phyloP scores from a whole-genome alignment of 2,797 vertebrate species.

The Micrastur ruficollis region DNA sequence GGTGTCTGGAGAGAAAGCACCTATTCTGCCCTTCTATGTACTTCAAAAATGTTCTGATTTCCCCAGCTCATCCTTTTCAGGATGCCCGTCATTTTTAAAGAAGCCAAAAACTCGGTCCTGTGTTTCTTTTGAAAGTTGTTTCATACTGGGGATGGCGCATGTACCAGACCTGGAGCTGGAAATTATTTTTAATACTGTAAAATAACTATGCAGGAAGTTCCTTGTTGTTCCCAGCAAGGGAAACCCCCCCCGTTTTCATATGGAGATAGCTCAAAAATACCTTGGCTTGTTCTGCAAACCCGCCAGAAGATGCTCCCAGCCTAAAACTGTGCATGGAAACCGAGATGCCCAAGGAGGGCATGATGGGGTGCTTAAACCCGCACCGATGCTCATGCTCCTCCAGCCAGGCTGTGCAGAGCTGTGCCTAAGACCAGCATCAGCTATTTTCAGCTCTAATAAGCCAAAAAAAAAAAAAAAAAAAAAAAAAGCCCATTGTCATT shows the following conservation, averaged over 20 bases:
- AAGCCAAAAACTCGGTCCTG: not conserved
- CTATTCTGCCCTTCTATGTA: not conserved
- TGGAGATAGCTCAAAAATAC: not conserved
- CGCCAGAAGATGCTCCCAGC: not conserved
- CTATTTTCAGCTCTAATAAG: not conserved
- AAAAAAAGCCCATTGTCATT: not conserved
- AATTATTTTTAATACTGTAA: conserved; percentile 8
- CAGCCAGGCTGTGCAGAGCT: not conserved
- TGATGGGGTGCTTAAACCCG: rapidly evolving
- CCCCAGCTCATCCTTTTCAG: not conserved
- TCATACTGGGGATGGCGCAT: not conserved
- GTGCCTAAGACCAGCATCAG: not conserved
- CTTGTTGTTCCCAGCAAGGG: conserved; percentile 5
- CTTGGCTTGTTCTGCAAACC: not conserved
- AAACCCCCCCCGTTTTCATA: not conserved
- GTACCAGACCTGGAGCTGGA: not conserved
- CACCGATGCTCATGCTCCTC: not conserved
- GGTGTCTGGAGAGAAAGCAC: not conserved
- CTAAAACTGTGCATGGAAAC: not conserved
- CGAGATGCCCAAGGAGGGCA: not conserved
- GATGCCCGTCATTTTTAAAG: not conserved
- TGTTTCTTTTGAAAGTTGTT: not conserved
- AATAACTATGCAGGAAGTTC: conserved; percentile 38
- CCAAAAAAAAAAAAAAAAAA: not conserved
- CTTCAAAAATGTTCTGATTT: not conserved